Evolutionary conservation across 2,888 invertebrate species (phyloP).

Genomic region (Drosophila aldrichi): DNA sequence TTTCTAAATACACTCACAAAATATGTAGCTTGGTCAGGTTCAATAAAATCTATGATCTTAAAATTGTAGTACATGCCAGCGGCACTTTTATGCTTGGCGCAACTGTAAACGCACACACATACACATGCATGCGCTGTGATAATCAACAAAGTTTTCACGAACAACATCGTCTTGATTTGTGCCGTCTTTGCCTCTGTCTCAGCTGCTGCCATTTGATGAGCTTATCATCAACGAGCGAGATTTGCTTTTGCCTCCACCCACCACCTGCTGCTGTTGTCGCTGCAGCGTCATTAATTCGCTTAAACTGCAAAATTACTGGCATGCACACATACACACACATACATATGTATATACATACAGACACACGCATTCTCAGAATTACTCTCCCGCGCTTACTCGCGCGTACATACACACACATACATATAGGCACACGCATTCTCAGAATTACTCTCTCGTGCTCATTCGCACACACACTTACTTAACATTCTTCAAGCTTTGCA

Average conservation of each 20-base stretch:
- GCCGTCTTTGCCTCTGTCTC: conserved; percentile 7
- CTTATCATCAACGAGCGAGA: conserved; percentile 57
- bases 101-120: not conserved
- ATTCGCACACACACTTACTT: not conserved
- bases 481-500: conserved; percentile 17
- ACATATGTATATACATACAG: not conserved
- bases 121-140: conserved; percentile 25
- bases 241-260: conserved; percentile 26
- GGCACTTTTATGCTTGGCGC: not conserved
- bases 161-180: conserved; percentile 23
- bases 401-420: not conserved
- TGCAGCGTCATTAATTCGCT: conserved; percentile 55
- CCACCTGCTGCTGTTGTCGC: not conserved
- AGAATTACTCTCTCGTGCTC: not conserved
- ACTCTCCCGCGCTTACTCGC: not conserved
- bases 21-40: not conserved
- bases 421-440: not conserved
- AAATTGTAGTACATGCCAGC: not conserved
- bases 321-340: not conserved
- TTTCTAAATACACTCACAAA: not conserved
- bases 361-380: not conserved
- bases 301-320: conserved; percentile 64
- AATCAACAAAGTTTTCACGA: conserved; percentile 46
- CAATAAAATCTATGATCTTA: too few relatives aligned
- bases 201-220: conserved; percentile 47